Evolutionary conservation across 2,113 vertebrate genomes (phyloP).

Genomic region (Silurus glanis): DNA sequence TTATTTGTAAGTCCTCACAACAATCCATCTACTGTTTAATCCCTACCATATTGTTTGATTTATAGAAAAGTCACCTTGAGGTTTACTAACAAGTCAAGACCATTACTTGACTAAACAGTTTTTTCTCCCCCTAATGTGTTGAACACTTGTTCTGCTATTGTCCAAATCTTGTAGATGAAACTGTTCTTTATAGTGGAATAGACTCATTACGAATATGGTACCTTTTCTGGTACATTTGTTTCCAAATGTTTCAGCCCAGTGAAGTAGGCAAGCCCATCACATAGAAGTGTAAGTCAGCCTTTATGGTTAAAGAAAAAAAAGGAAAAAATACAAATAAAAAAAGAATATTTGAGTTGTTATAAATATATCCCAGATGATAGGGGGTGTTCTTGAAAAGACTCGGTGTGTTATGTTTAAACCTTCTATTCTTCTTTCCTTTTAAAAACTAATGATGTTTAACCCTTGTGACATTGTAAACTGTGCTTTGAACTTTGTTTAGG

Average conservation of each 20-base stretch:
- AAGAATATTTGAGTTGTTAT: not conserved
- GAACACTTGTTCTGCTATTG: not conserved
- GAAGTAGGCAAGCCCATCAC: not conserved
- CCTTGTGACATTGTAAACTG: conserved; percentile 50
- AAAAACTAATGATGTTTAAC: conserved; percentile 48
- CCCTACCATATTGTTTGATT: not conserved
- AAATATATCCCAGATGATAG: not conserved
- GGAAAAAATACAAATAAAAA: not conserved
- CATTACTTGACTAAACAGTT: not conserved
- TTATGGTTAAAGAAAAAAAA: not conserved
- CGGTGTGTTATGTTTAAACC: conserved; percentile 27
- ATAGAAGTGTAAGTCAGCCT: not conserved
- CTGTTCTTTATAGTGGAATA: not conserved
- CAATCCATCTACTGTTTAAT: not conserved
- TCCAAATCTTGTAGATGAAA: not conserved
- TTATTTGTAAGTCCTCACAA: not conserved
- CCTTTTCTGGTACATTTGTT: conserved; percentile 17
- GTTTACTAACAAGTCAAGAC: conserved; percentile 9
- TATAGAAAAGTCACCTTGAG: not conserved
- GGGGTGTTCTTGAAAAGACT: not conserved
- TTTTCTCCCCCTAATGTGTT: conserved; percentile 3
- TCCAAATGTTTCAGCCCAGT: conserved; percentile 8
- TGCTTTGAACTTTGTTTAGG: conserved; percentile 45
- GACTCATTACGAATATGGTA: not conserved
- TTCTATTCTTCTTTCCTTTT: conserved; percentile 38